phyloP scores from a whole-genome alignment of 2,888 invertebrate genomes.

The Rosalia funebris region DNA sequence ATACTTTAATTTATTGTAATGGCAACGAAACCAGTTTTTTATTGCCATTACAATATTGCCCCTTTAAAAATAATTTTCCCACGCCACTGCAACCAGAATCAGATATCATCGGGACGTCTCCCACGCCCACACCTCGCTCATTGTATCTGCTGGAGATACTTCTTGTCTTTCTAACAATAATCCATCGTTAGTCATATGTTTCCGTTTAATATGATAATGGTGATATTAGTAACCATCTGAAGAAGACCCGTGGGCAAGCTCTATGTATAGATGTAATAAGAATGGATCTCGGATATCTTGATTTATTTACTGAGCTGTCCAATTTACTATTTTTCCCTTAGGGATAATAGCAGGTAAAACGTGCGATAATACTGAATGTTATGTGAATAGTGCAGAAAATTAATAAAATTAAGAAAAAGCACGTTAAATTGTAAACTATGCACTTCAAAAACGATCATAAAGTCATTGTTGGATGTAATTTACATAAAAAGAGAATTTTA shows the following conservation, averaged over 20 bases:
- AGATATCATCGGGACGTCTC: slow-evolving; percentile 33
- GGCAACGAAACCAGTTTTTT: no score
- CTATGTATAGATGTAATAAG: neutral
- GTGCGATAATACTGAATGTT: no score
- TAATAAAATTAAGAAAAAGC: no score
- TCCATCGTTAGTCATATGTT: slow-evolving; percentile 40
- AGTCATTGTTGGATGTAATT: no score
- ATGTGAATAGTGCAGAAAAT: no score
- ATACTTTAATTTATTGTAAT: no score
- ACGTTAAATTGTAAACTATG: no score
- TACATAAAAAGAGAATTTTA: no score
- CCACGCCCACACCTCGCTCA: slow-evolving; percentile 39
- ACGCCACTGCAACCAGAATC: slow-evolving; percentile 17
- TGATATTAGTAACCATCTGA: slow-evolving; percentile 36
- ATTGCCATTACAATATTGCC: no score
- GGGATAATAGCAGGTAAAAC: neutral
- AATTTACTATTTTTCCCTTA: neutral
- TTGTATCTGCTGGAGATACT: slow-evolving; percentile 39
- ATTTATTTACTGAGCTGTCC: slow-evolving; percentile 3
- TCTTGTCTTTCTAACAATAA: slow-evolving; percentile 39
- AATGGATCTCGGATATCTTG: slow-evolving; percentile 19
- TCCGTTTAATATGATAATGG: slow-evolving; percentile 41
- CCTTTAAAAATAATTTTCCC: neutral
- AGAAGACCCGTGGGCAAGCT: slow-evolving; percentile 26
- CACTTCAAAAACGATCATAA: no score